phyloP scores from a whole-genome alignment of 2,888 invertebrate species.

The Tuberolachnus salignus region DNA sequence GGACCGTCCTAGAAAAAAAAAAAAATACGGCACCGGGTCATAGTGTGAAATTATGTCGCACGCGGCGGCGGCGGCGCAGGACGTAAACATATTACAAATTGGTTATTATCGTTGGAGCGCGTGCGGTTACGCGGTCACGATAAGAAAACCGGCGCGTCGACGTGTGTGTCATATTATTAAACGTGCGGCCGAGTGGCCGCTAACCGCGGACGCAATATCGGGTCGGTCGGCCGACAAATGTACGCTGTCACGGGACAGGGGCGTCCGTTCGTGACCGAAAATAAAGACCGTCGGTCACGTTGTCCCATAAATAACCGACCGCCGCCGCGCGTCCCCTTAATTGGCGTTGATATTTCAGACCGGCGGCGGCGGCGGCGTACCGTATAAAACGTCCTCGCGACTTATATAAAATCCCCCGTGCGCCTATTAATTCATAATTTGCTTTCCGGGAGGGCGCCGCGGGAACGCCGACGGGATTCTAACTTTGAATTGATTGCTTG shows the following conservation, averaged over 20 bases:
- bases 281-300: constrained; percentile 52
- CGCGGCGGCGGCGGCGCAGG: too few relatives aligned
- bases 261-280: constrained; percentile 46
- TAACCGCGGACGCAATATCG: neutral
- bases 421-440: constrained; percentile 51
- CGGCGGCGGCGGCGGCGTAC: neutral
- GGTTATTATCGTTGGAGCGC: too few relatives aligned
- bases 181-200: neutral
- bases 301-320: constrained; percentile 46
- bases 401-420: constrained; percentile 22
- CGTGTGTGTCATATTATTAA: too few relatives aligned
- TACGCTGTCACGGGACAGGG: constrained; percentile 2
- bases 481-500: constrained; percentile 55
- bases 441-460: neutral
- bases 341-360: constrained; percentile 52
- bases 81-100: too few relatives aligned
- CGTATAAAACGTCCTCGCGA: constrained; percentile 24
- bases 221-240: constrained; percentile 17
- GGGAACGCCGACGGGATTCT: constrained; percentile 5
- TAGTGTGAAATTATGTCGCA: too few relatives aligned
- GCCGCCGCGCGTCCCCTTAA: constrained; percentile 26
- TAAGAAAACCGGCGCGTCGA: too few relatives aligned
- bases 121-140: too few relatives aligned
- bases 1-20: too few relatives aligned
- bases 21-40: too few relatives aligned